Base-by-base conservation (phyloP, 2,113 vertebrate species). In the Ondatra zibethicus region DNA sequence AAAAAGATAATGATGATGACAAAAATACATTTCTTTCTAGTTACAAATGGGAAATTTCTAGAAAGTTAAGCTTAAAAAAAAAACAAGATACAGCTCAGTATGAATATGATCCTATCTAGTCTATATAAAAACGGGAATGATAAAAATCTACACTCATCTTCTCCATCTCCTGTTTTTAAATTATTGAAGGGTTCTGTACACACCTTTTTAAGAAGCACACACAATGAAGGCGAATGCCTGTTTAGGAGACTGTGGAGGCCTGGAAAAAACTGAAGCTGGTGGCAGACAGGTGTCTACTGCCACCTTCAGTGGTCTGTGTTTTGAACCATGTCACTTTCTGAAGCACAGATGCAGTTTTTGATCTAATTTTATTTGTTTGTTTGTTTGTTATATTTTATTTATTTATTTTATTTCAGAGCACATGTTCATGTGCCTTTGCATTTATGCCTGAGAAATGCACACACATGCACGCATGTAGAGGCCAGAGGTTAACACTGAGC, bases 211-310 rank as follows among this genome's bases (percentile, higher is more conserved):
- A 25, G 42, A 65, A 76, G 82, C 45, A 52, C 1, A 50, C 19
- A 55, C 25, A 63, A 17, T 63, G 66, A 33, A 65, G 47, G 33
- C 6, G 3, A 31, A 61, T 45, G 39, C 13, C 14, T 55, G 0
- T 52, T n/a, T 29, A 13, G 50, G 11, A 1, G 5, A 7, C 11
- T 10, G 47, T 33, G 14, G 9, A 29, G 9, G 1, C 7, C 23
- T 14, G 39, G 29, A 19, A 19, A 2, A 1, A 33, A 23, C n/a
- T 13, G 58, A 23, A 5, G 8, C 1, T 0, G 0, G 17, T 84
- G 29, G 13, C 4, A 72, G 23, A 81, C 93, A 50, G 0, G 0
- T 42, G 73, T 31, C 39, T 23, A 45, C 25, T 23, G 50, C n/a
- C 7, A 4, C n/a, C 3, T 58, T 63, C 50, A 55, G 29, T 72